Base-by-base conservation (phyloP, 2,113 vertebrate species). In the Amphiprion ocellaris region DNA sequence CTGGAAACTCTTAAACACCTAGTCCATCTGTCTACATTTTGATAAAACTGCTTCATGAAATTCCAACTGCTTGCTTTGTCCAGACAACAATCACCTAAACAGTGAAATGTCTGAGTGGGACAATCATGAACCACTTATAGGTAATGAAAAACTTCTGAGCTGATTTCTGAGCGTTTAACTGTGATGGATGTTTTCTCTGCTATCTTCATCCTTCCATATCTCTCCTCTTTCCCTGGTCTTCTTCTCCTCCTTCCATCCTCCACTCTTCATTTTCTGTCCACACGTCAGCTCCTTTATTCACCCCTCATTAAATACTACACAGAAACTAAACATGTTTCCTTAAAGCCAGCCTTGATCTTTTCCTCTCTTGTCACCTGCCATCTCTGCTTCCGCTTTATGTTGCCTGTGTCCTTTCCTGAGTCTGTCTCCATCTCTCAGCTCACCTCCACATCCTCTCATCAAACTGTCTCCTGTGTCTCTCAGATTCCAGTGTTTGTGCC, bases 361-460 rank as follows among this genome's bases (percentile, higher is more conserved):
- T 47, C 17, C 37, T 14, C 41, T 39, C 63, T 33, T 7, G 47
- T 68, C 63, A 79, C 52, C 68, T 26, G 76, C 71, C 9, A n/a
- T 46, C 52, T 50, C 23, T 0, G 10, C 81, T 52, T 23, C 70
- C 69, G 30, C 64, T 80, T 60, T 46, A 26, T 71, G 49, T 70
- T 56, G 28, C 0, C 63, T 67, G 26, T 21, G 5, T 75, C 77
- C 47, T 66, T 46, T 49, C 44, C 61, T 74, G 50, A n/a, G 19
- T 24, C n/a, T 49, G 56, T 64, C 77, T 79, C 56, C 24, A 14
- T 73, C 72, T 62, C 67, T 77, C 85, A 55, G 54, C 49, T 61
- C 71, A 49, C 78, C 70, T 62, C 56, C 59, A 52, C 56, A 26
- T 80, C 55, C 61, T 68, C 47, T 85, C 84, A 60, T 87, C 80